phyloP scores from a whole-genome alignment of 2,888 invertebrate genomes.

The Amphipoea lucens region DNA sequence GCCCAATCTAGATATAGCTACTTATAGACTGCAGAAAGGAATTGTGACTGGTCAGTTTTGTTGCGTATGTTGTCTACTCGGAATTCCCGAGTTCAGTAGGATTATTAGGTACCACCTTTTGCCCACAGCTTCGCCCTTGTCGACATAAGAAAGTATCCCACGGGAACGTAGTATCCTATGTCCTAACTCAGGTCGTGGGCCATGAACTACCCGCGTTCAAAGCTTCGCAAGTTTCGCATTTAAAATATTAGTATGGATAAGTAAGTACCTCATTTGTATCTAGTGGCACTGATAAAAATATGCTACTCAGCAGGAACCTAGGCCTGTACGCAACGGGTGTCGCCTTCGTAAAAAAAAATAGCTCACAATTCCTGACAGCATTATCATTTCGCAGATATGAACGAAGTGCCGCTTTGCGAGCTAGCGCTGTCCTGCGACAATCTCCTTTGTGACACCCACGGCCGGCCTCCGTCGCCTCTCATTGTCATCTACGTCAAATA shows the following conservation, averaged over 20 bases:
- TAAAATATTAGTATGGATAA: neutral
- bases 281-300: neutral
- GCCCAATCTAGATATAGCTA: conserved; percentile 92
- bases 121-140: neutral
- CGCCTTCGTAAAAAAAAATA: neutral
- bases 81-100: neutral
- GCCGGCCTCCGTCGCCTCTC: conserved; percentile 95
- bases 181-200: neutral
- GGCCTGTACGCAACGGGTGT: too few relatives aligned
- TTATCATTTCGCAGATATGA: conserved; percentile 91
- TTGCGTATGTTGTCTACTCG: neutral
- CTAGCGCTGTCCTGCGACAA: conserved; percentile 97
- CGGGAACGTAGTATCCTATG: neutral
- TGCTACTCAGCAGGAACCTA: neutral
- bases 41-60: conserved; percentile 91
- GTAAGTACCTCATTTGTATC: neutral
- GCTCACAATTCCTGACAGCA: neutral
- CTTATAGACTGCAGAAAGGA: conserved; percentile 92
- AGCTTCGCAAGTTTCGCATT: neutral
- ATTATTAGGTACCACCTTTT: neutral
- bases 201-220: neutral
- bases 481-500: conserved; percentile 93
- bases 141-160: neutral
- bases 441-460: conserved; percentile 95
- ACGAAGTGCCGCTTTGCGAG: conserved; percentile 96